Evolutionary conservation across 2,797 vertebrate genomes (phyloP), one percentile per base, ranked within the genome.

Genomic region (Arremon aurantiirostris): DNA sequence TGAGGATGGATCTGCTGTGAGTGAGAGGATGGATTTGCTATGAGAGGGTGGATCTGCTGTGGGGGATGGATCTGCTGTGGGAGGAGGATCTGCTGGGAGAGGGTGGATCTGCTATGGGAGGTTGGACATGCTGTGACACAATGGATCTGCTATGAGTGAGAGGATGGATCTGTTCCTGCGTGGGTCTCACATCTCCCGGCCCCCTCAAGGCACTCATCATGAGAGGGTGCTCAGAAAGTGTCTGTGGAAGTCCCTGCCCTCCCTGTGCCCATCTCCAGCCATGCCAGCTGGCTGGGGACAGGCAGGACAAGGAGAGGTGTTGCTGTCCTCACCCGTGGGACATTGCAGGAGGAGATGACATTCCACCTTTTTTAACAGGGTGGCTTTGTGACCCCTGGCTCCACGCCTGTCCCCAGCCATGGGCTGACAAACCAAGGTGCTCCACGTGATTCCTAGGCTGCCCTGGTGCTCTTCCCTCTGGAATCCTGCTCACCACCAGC

Each of bases 301-400:
- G 47, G 9, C 35, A 42, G 39, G 52, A 26, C 39, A 39, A 30
- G 27, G 14, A 8, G 20, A 69, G 23, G 28, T 8, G 26, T 12
- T 16, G 39, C 12, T 2, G 7, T 72, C 68, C 47, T 96, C 97
- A 99, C 99, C 98, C 55, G 98, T 28, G 99, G 98, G 49, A 99
- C 94, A 0, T 7, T 46, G 60, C 50, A 37, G 55, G 46, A 59
- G 39, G 61, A 42, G 39, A 8, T 69, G 34, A 12, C 42, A n/a
- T 19, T 39, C 50, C 23, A 15, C 32, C 34, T 68, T 50, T 56
- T 63, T n/a, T 34, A 42, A n/a, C 14, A 73, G 42, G 41, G 26
- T 30, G 39, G 24, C 21, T 34, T 61, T 79, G 34, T 68, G 23
- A 21, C 17, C 24, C 44, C 55, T n/a, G 46, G n/a, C 68, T 37